Conservation (phyloP, 2,113 vertebrate species). For the Spizaetus ornatus region DNA sequence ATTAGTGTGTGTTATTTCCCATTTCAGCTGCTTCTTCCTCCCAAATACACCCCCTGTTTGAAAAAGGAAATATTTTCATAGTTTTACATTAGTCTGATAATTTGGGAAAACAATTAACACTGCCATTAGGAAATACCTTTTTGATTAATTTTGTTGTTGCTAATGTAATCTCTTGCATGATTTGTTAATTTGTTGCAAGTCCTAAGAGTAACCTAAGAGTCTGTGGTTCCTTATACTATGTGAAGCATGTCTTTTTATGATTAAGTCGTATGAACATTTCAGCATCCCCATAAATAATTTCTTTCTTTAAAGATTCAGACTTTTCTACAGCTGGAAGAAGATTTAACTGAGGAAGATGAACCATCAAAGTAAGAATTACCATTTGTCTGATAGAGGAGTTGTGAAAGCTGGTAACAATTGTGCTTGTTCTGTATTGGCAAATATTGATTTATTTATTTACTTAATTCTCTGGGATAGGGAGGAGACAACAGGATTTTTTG, state of each 20-base stretch:
- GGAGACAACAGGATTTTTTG: not conserved
- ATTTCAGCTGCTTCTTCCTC: not conserved
- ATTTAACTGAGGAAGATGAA: constrained; percentile 82
- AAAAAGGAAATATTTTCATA: not conserved
- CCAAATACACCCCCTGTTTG: not conserved
- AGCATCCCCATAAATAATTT: not conserved
- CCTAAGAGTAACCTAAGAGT: not conserved
- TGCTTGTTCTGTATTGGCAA: not conserved
- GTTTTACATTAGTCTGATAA: not conserved
- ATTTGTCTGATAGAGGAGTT: not conserved
- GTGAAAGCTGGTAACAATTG: not conserved
- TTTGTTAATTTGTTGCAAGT: not conserved
- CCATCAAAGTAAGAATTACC: constrained; percentile 78
- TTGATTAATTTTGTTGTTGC: not conserved
- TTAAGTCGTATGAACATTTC: not conserved
- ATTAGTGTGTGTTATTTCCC: not conserved
- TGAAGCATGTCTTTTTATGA: not conserved
- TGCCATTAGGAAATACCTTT: not conserved
- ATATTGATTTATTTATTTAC: not conserved
- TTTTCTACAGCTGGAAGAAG: constrained; percentile 87
- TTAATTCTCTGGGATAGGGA: not conserved
- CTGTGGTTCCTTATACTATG: not conserved
- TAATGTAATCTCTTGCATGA: not conserved
- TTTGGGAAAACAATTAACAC: not conserved
- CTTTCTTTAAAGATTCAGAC: constrained; percentile 80